A percentile compares a stretch with the other conserved stretches of the same genome.
Conservation (phyloP, 2,888 invertebrate species). For the Deilephila elpenor region DNA sequence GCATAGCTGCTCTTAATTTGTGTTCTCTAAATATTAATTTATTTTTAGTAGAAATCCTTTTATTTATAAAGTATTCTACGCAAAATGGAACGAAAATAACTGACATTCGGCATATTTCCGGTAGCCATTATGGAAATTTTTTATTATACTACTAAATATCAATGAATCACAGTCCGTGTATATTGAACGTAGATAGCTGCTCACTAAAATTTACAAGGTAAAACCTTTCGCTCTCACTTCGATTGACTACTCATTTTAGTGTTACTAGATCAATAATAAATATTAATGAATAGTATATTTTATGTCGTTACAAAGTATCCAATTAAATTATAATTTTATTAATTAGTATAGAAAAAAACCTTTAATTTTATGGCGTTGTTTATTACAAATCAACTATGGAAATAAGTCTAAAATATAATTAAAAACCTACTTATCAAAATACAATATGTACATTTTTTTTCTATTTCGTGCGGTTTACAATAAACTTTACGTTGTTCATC, state of each 20-base stretch:
- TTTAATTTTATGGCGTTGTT: no score
- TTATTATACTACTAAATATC: slow-evolving; percentile 62
- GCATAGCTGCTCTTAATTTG: background rate
- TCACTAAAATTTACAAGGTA: background rate
- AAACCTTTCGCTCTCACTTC: slow-evolving; percentile 8
- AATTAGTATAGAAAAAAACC: no score
- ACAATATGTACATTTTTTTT: no score
- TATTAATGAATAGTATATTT: no score
- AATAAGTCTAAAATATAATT: no score
- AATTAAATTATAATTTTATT: no score
- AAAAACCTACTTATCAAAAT: no score
- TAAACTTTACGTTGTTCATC: no score
- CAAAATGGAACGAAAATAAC: slow-evolving; percentile 51
- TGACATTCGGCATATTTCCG: slow-evolving; percentile 67
- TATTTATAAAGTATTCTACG: slow-evolving; percentile 35
- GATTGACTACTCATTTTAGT: background rate
- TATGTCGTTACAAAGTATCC: no score
- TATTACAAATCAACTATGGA: no score
- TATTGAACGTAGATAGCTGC: slow-evolving; percentile 48
- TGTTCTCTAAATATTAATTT: slow-evolving; percentile 29
- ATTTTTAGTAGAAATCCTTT: background rate
- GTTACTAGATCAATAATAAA: background rate
- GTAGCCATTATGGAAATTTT: slow-evolving; percentile 71
- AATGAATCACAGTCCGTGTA: slow-evolving; percentile 45
- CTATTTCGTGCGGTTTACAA: no score